Conservation (phyloP, 2,113 vertebrate genomes). For the Pluvialis apricaria region DNA sequence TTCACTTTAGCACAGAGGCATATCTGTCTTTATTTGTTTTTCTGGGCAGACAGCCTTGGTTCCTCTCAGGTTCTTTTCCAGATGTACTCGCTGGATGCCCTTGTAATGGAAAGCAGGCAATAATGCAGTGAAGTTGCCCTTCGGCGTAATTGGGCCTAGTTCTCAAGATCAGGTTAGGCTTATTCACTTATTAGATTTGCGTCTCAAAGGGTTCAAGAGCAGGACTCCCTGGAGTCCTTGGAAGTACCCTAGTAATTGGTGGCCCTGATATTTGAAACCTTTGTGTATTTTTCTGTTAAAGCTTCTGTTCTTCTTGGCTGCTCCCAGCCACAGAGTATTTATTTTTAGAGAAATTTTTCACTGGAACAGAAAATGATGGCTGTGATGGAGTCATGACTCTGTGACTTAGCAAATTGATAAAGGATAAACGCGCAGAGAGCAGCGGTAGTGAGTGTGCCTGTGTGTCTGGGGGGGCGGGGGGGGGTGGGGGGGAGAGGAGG, state of each 20-base stretch:
- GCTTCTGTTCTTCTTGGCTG: slow-evolving; percentile 75
- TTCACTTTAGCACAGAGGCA: slow-evolving; percentile 70
- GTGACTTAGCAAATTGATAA: slow-evolving; percentile 79
- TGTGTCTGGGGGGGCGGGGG: not conserved
- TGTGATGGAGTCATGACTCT: slow-evolving; percentile 76
- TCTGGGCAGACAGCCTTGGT: slow-evolving; percentile 79
- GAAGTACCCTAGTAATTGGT: slow-evolving; percentile 80
- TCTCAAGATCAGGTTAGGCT: slow-evolving; percentile 80
- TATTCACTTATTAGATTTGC: slow-evolving; percentile 84
- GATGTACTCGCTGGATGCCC: slow-evolving; percentile 76
- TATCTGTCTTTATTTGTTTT: slow-evolving; percentile 85
- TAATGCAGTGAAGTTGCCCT: slow-evolving; percentile 80
- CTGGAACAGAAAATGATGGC: slow-evolving; percentile 76
- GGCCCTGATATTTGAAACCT: slow-evolving; percentile 81
- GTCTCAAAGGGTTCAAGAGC: slow-evolving; percentile 76
- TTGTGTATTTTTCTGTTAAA: slow-evolving; percentile 76
- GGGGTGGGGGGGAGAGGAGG: too few species aligned
- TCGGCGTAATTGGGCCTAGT: slow-evolving; percentile 76
- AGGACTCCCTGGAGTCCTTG: slow-evolving; percentile 76
- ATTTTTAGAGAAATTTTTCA: slow-evolving; percentile 79
- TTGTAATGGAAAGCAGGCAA: slow-evolving; percentile 83
- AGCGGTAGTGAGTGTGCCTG: not conserved
- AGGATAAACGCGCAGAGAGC: slow-evolving; percentile 58
- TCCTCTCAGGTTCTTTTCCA: slow-evolving; percentile 78
- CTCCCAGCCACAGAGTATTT: slow-evolving; percentile 70